Evolutionary conservation across 2,888 invertebrate species (phyloP).

Genomic region (Agrochola lychnidis): DNA sequence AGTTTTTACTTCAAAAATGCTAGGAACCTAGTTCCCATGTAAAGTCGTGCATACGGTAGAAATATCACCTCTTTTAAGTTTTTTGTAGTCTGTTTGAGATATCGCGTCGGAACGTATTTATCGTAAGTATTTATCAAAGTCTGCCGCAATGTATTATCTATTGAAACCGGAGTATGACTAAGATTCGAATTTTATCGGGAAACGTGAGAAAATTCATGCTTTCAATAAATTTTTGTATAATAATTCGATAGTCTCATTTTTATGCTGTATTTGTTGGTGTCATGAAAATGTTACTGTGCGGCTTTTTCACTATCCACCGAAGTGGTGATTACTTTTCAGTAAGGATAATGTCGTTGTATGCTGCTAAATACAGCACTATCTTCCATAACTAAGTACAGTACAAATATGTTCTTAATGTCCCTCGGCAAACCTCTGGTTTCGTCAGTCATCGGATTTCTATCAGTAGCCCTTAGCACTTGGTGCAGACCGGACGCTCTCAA

Average conservation of each 20-base stretch:
- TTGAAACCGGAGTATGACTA: slow-evolving; percentile 48
- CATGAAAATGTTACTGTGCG: background rate
- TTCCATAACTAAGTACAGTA: no score
- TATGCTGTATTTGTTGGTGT: slow-evolving; percentile 13
- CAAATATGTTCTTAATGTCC: no score
- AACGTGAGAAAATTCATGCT: slow-evolving; percentile 27
- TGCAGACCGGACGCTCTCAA: no score
- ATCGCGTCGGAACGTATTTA: slow-evolving; percentile 42
- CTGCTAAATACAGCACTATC: background rate
- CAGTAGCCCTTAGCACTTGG: no score
- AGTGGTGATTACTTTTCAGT: background rate
- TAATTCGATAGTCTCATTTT: slow-evolving; percentile 2
- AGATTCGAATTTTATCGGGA: slow-evolving; percentile 39
- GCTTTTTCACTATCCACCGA: background rate
- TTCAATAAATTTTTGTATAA: slow-evolving; percentile 35
- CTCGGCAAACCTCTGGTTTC: no score
- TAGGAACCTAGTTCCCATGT: background rate
- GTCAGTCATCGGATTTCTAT: no score
- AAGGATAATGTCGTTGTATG: background rate
- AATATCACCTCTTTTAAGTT: slow-evolving; percentile 20
- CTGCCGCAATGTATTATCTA: slow-evolving; percentile 38
- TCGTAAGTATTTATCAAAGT: slow-evolving; percentile 57
- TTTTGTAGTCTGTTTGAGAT: slow-evolving; percentile 24
- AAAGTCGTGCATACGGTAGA: background rate
- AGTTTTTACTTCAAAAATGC: no score